Base-by-base conservation (phyloP, 1,140 invertebrate species). In the Drosophila kikkawai region DNA sequence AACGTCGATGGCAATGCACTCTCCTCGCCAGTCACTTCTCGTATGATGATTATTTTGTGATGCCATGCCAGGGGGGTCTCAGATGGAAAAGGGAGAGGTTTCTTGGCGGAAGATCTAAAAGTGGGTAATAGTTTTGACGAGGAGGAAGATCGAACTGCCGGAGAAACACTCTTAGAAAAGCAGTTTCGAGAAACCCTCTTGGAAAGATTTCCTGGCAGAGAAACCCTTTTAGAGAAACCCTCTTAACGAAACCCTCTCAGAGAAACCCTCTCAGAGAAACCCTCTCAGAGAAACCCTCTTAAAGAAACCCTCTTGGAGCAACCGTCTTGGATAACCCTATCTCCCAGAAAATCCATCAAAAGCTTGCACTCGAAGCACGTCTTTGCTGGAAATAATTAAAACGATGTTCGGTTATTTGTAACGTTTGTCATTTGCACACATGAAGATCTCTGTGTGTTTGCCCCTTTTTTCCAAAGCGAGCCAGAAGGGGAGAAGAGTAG, bases 401-500 rank as follows among this genome's bases (percentile, higher is more conserved):
- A 53, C 50, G 19, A 79, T 88, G 90, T 90, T 88, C 50, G 58
- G 45, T 59, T 64, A 79, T 84, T 75, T 87, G 84, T 87, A 86
- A 80, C 83, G 56, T 77, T 81, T 73, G 79, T 48, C 83, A 83
- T 83, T 76, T 73, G 56, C 51, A 66, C 53, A 63, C 44, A 66
- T 63, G 57, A 19, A 67, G 63, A 56, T 36, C 61, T 48, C 17
- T 37, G 12, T 22, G 51, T 51, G 50, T 57, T 68, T 69, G 34
- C 60, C 53, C 17, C 12, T 9, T 4, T 29, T n/a, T 50, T 29
- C 4, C 3, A 3, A 26, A 34, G 29, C 5, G 9, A 17, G 48
- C 9, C n/a, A 53, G 34, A 2, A 19, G 51, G 17, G 12, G 8
- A 13, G 32, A 34, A 7, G 51, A 15, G 34, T 44, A 4, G 37